Conservation (phyloP, 2,888 invertebrate species). For the Xylocampa areola region DNA sequence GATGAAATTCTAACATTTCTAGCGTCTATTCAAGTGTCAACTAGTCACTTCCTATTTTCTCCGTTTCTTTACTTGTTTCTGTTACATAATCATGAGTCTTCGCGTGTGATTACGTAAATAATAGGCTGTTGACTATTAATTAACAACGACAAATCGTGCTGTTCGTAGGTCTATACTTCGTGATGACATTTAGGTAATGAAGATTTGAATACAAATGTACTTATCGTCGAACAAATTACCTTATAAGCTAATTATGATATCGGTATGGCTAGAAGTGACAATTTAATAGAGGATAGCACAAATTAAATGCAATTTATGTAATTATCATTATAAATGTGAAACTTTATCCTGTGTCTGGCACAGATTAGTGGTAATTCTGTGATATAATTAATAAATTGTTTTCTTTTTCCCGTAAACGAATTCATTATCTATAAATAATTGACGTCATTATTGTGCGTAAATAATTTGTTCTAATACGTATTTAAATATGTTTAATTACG, state of each 20-base stretch:
- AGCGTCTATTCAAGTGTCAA: constrained; percentile 50
- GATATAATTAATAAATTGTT: not conserved
- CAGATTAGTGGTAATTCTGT: not conserved
- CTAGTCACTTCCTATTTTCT: constrained; percentile 57
- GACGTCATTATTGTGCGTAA: not conserved
- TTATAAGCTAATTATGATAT: constrained; percentile 22
- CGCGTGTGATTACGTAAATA: constrained; percentile 46
- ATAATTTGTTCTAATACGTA: constrained; percentile 1
- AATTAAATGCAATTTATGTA: constrained; percentile 13
- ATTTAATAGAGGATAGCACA: constrained; percentile 24
- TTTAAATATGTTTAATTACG: not conserved
- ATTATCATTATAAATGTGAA: constrained; percentile 20
- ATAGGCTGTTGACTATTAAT: constrained; percentile 44
- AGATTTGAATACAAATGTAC: constrained; percentile 32
- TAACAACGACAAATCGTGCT: constrained; percentile 48
- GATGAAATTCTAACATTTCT: constrained; percentile 33
- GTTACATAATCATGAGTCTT: constrained; percentile 50
- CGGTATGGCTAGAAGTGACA: constrained; percentile 11
- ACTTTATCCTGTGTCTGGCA: constrained; percentile 8
- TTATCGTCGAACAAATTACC: constrained; percentile 22
- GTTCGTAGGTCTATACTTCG: constrained; percentile 23
- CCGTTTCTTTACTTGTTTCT: constrained; percentile 39
- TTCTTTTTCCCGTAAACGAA: not conserved
- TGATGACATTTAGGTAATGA: constrained; percentile 12
- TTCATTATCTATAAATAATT: not conserved